Evolutionary conservation across 2,113 vertebrate species (phyloP).

Genomic region (Columbina picui): DNA sequence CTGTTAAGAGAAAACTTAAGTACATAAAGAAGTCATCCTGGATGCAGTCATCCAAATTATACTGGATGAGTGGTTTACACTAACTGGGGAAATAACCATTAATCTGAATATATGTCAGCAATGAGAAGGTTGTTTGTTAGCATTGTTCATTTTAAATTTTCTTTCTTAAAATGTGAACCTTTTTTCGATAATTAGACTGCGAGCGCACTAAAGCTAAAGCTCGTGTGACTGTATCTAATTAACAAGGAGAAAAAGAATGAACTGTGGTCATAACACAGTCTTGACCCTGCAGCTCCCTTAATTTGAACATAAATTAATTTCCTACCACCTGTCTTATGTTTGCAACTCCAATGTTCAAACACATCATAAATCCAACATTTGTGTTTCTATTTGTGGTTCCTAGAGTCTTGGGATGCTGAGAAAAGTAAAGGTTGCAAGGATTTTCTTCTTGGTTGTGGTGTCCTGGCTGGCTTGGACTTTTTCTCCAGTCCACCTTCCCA

Average conservation of each 20-base stretch:
- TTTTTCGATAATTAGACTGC: background rate
- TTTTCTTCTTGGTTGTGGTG: background rate
- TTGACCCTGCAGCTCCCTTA: background rate
- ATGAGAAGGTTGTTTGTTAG: background rate
- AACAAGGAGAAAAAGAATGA: background rate
- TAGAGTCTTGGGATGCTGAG: background rate
- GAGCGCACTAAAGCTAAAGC: background rate
- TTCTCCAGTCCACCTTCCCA: background rate
- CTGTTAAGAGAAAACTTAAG: background rate
- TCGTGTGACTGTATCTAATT: background rate
- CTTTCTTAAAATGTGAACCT: background rate
- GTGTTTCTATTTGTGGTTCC: background rate
- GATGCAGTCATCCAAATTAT: background rate
- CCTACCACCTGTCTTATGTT: background rate
- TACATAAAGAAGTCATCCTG: background rate
- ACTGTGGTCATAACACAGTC: background rate
- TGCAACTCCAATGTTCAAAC: background rate
- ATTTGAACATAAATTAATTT: background rate
- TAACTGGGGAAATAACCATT: slow-evolving; percentile 4
- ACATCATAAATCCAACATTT: background rate
- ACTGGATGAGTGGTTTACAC: background rate
- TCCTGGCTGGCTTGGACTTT: background rate
- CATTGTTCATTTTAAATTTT: background rate
- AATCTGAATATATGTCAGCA: background rate
- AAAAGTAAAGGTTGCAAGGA: background rate